Base-by-base conservation (phyloP, 1,140 invertebrate species). In the Drosophila oshimai region DNA sequence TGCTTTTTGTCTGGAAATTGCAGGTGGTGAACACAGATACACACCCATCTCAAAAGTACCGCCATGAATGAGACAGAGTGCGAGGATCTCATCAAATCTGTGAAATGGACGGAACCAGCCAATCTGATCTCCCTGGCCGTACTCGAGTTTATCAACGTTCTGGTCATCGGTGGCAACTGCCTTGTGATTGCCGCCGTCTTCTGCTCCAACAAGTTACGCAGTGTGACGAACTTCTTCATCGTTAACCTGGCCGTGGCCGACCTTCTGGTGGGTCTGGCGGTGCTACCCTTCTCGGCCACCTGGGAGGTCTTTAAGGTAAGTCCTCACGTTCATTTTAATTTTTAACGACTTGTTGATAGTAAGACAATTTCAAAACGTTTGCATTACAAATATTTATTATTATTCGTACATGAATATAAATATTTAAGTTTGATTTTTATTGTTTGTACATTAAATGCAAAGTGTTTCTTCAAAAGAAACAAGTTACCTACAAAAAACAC, bases 181-280 rank as follows among this genome's bases (percentile, higher is more conserved):
- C 93, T 99, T 24, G 97, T 99, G 50, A 98, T 99, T 80, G 93
- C 96, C 45, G 97, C 98, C 46, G 97, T 99, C 26, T 96, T 96
- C 89, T 95, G 96, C 89, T 95, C 94, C 15, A 94, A 95, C 33
- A 98, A 98, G 90, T 93, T 98, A 42, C 93, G 97, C 37, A 97
- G 96, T 50, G 97, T 98, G 61, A 99, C 98, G 33, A 99, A 99
- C 91, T 94, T 98, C 86, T 98, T 99, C 92, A 99, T 99, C 81
- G 93, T 98, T 26, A 98, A 97, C 18, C 93, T 99, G 65, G 98
- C 98, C 0, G 95, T 98, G 1, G 97, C 97, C 26, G 98, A 99
- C 92, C 93, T 99, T 20, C 92, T 98, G 81, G 96, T 99, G 6
- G 97, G 97, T 0, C 91, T 98, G 2, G 96, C 96, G 10, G 97